phyloP scores from a whole-genome alignment of 2,797 vertebrate genomes.

The Channallabes apus region DNA sequence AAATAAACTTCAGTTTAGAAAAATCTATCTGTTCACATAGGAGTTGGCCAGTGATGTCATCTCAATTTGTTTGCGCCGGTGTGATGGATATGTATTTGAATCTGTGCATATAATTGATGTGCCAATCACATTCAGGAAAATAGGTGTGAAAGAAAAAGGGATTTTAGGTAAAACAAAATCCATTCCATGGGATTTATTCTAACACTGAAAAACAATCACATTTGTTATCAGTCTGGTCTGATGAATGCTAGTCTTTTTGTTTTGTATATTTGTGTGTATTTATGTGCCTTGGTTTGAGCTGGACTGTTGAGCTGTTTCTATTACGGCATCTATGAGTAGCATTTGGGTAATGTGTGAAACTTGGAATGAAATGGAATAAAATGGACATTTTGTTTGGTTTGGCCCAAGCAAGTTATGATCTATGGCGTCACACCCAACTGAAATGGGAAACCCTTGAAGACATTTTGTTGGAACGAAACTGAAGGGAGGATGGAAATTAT shows the following conservation, averaged over 20 bases:
- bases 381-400: constrained; percentile 58
- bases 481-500: constrained; percentile 71
- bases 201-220: constrained; percentile 56
- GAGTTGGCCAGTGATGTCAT: constrained; percentile 71
- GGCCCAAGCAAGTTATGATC: constrained; percentile 61
- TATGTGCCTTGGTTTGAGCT: constrained; percentile 44
- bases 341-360: constrained; percentile 63
- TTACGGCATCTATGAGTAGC: constrained; percentile 47
- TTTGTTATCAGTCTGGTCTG: constrained; percentile 59
- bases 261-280: constrained; percentile 27
- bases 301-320: constrained; percentile 39
- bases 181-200: constrained; percentile 79
- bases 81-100: constrained; percentile 81
- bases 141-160: constrained; percentile 70
- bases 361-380: constrained; percentile 44
- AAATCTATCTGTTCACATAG: constrained; percentile 67
- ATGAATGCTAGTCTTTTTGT: constrained; percentile 58
- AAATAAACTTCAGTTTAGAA: constrained; percentile 65
- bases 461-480: constrained; percentile 81
- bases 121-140: constrained; percentile 78
- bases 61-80: constrained; percentile 75
- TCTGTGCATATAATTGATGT: constrained; percentile 72
- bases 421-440: constrained; percentile 51
- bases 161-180: constrained; percentile 78
- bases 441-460: constrained; percentile 70